These are phyloP conservation scores for Pararge aegeria DNA, from an alignment of 1,140 invertebrate species.

Conservation along the genomic window DNA sequence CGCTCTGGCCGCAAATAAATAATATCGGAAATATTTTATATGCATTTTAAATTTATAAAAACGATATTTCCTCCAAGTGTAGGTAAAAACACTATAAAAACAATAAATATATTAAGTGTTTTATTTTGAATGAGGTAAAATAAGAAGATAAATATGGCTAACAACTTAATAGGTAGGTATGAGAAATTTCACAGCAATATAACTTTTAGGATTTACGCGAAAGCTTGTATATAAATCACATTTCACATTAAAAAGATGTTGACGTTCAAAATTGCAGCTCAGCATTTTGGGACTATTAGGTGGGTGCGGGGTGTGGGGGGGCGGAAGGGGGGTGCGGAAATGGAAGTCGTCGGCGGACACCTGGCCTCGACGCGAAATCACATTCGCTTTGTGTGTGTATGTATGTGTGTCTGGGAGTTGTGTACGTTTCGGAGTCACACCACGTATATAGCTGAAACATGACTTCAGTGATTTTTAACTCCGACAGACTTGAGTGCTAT, in stretches of 20 bases:
- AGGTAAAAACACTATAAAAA: background rate
- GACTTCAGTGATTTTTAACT: background rate
- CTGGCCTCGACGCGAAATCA: constrained; percentile 24
- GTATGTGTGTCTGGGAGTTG: background rate
- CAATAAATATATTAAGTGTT: background rate
- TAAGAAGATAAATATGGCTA: background rate
- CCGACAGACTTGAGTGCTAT: too few species aligned
- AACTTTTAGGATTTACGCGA: background rate
- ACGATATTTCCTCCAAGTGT: too few species aligned
- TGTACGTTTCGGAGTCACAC: background rate
- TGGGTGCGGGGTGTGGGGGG: background rate
- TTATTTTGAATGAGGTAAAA: background rate
- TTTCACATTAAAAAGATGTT: constrained; percentile 9
- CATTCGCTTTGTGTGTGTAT: constrained; percentile 9
- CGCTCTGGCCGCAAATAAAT: too few species aligned
- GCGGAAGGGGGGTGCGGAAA: constrained; percentile 14
- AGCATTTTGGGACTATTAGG: constrained; percentile 1
- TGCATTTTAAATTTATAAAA: too few species aligned
- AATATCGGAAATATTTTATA: too few species aligned
- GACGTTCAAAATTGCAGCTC: constrained; percentile 9
- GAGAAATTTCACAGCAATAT: background rate
- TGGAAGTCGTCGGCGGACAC: constrained; percentile 24
- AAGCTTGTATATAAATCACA: constrained; percentile 5
- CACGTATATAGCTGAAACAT: background rate
- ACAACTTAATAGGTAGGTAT: background rate